phyloP scores from a whole-genome alignment of 2,888 invertebrate species.

The Tiliacea aurago region DNA sequence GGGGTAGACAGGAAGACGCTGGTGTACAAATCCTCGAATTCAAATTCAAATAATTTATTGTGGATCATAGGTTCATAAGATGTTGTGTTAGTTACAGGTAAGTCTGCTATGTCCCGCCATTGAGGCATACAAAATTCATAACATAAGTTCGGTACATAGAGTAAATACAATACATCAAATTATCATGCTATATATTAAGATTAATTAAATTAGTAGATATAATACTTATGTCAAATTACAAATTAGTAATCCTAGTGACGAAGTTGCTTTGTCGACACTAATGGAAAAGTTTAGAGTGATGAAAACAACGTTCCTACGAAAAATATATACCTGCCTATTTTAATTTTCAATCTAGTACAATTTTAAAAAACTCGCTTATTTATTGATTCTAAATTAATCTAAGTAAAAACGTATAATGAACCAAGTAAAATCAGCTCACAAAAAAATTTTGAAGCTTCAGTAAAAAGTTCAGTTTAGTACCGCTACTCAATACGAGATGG shows the following conservation, averaged over 20 bases:
- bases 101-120: no score
- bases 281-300: background rate
- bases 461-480: constrained; percentile 67
- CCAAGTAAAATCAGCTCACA: background rate
- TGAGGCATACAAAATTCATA: no score
- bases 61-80: no score
- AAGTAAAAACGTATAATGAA: background rate
- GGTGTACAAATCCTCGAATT: background rate
- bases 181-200: no score
- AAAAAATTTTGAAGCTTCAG: background rate
- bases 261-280: background rate
- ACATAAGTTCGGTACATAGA: no score
- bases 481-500: constrained; percentile 86
- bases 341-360: no score
- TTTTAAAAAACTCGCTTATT: background rate
- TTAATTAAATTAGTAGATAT: no score
- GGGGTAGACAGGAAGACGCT: background rate
- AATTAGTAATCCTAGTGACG: no score
- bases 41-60: no score
- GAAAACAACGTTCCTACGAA: background rate
- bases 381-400: background rate
- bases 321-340: background rate
- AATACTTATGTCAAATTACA: no score
- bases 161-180: no score
- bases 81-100: no score